Conservation (phyloP, 2,888 invertebrate species). For the Phragmatobia fuliginosa region DNA sequence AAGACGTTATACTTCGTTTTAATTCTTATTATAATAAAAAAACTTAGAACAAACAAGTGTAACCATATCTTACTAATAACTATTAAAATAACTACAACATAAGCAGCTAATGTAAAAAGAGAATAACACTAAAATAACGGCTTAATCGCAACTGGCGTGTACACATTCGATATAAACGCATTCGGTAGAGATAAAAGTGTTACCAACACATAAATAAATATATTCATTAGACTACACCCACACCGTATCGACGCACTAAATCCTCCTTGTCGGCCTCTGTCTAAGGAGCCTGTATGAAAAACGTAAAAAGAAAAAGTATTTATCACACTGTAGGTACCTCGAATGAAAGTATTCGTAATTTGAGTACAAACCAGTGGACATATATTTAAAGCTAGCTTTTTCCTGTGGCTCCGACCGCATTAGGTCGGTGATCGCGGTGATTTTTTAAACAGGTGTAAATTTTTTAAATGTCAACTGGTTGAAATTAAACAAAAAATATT, state of each 20-base stretch:
- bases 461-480: too few relatives aligned
- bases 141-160: slow-evolving; percentile 54
- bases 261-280: slow-evolving; percentile 81
- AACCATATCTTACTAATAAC: background rate
- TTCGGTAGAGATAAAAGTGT: slow-evolving; percentile 78
- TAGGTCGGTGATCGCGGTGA: too few relatives aligned
- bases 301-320: slow-evolving; percentile 62
- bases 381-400: slow-evolving; percentile 11
- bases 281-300: slow-evolving; percentile 64
- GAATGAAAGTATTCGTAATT: slow-evolving; percentile 12
- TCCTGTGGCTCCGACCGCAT: too few relatives aligned
- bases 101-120: slow-evolving; percentile 32
- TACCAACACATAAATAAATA: slow-evolving; percentile 81
- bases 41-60: too few relatives aligned
- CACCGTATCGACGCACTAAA: slow-evolving; percentile 83
- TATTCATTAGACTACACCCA: slow-evolving; percentile 86
- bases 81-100: slow-evolving; percentile 37
- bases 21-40: background rate
- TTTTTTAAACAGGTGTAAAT: too few relatives aligned
- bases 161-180: slow-evolving; percentile 60
- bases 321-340: slow-evolving; percentile 29
- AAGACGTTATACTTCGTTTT: background rate
- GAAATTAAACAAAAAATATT: too few relatives aligned
- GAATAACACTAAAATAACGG: slow-evolving; percentile 44
- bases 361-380: slow-evolving; percentile 11